Base-by-base conservation (phyloP, 1,140 invertebrate species). In the Melanaphis sacchari region DNA sequence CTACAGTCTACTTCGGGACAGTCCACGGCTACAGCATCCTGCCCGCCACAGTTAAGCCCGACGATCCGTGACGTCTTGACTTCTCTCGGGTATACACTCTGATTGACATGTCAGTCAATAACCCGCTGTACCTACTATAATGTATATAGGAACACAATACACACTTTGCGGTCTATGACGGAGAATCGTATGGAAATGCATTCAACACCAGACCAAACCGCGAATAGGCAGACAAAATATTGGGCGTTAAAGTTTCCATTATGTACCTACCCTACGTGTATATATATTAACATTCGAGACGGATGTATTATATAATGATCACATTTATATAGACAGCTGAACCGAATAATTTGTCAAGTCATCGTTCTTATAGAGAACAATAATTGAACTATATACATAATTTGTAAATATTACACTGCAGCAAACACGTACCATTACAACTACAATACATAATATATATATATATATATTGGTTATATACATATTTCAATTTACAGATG, bases 281-380 rank as follows among this genome's bases (percentile, higher is more conserved):
- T 76, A n/a, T 76, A 76, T 76, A 76, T 4, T 76, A 76, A 76
- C 59, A 2, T 76, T n/a, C n/a, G 18, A n/a, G 15, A 76, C 59
- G 59, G 59, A 76, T 76, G 59, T 76, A 18, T 76, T 76, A 76
- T 76, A 76, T 76, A 76, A 76, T 76, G 59, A 76, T 76, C 31
- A 76, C 15, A 76, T 76, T 76, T 76, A 76, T 76, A 76, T n/a
- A 76, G 59, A n/a, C 59, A 76, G 59, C 59, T 76, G 59, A 76
- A 76, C 59, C 59, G 59, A 36, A 76, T 76, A 76, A 76, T 76
- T 76, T 76, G 59, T 76, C 31, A 76, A 76, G 59, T 76, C 59
- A 76, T 76, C 59, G 59, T 76, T 76, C 59, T 76, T 76, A 76
- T 76, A n/a, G 59, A 76, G 59, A 76, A 76, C 59, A 76, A 76